Percentiles rank a stretch among this genome's conserved stretches.
These are phyloP conservation scores for Mesorhabditis spiculigera DNA, from an alignment of 2,888 invertebrate genomes.

Conservation along the genomic window DNA sequence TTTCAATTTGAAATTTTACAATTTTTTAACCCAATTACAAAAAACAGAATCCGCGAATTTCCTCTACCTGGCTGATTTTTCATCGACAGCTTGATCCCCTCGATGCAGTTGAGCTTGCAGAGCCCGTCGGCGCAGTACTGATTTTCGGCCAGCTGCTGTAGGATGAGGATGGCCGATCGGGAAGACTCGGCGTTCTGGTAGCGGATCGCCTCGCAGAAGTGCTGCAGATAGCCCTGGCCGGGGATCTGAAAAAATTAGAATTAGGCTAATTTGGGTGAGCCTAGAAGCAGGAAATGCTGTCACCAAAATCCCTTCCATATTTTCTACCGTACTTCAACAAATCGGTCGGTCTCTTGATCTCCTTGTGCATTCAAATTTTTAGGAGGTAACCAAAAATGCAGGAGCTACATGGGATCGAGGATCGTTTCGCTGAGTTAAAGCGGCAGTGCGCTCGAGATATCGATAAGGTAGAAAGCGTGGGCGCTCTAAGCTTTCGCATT, in stretches of 20 bases:
- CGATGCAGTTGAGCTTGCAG: conserved; percentile 82
- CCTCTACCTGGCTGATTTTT: conserved; percentile 71
- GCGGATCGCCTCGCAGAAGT: conserved; percentile 67
- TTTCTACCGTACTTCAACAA: too few species aligned
- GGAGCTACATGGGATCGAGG: too few species aligned
- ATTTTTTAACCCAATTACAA: neutral
- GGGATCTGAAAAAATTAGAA: conserved; percentile 58
- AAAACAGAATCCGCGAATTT: neutral
- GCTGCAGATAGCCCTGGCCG: conserved; percentile 63
- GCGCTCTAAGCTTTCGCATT: too few species aligned
- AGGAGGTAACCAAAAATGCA: too few species aligned
- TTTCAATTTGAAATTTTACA: conserved; percentile 78
- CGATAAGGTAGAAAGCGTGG: too few species aligned
- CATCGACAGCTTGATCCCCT: conserved; percentile 85
- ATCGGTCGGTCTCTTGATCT: too few species aligned
- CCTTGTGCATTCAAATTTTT: too few species aligned
- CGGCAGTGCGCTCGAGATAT: too few species aligned
- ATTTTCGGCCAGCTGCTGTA: conserved; percentile 78
- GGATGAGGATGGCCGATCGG: conserved; percentile 77
- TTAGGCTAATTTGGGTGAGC: conserved; percentile 1
- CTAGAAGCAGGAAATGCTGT: too few species aligned
- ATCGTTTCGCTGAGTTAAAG: too few species aligned
- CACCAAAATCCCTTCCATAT: too few species aligned
- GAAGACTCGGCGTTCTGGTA: conserved; percentile 69
- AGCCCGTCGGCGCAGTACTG: conserved; percentile 76